Conservation (phyloP, 2,888 invertebrate species). For the Oegoconia quadripuncta region DNA sequence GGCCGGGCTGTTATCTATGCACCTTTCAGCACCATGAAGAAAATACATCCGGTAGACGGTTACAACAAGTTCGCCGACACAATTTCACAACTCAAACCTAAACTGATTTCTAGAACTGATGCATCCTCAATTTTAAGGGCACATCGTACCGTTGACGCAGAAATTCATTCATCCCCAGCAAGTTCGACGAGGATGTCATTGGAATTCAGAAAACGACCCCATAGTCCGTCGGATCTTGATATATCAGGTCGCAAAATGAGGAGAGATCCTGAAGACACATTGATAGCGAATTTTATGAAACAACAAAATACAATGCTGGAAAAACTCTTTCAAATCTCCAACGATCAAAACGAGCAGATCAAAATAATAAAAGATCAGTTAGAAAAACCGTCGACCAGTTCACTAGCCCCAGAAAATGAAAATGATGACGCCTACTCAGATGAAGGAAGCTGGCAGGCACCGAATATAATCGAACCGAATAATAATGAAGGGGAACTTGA, state of each 20-base stretch:
- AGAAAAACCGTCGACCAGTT: no score
- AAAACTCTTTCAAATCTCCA: no score
- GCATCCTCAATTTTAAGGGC: not conserved
- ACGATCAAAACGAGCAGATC: not conserved
- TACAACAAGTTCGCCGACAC: not conserved
- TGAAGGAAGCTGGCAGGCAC: no score
- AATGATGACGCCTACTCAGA: no score
- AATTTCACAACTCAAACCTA: not conserved
- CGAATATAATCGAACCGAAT: no score
- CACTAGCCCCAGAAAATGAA: no score
- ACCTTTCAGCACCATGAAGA: constrained; percentile 1
- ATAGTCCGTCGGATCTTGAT: constrained; percentile 1
- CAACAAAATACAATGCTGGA: no score
- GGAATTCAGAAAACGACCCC: not conserved
- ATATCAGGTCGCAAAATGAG: no score
- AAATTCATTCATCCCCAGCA: not conserved
- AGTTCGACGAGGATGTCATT: not conserved
- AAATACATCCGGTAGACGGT: not conserved
- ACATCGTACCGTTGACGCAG: not conserved
- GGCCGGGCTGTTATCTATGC: constrained; percentile 1
- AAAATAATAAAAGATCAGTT: not conserved
- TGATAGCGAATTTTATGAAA: no score
- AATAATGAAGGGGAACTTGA: no score
- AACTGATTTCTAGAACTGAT: not conserved
- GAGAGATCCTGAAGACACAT: no score